Base-by-base conservation (phyloP, 1,140 invertebrate genomes). In the Scaptomyza graminum region DNA sequence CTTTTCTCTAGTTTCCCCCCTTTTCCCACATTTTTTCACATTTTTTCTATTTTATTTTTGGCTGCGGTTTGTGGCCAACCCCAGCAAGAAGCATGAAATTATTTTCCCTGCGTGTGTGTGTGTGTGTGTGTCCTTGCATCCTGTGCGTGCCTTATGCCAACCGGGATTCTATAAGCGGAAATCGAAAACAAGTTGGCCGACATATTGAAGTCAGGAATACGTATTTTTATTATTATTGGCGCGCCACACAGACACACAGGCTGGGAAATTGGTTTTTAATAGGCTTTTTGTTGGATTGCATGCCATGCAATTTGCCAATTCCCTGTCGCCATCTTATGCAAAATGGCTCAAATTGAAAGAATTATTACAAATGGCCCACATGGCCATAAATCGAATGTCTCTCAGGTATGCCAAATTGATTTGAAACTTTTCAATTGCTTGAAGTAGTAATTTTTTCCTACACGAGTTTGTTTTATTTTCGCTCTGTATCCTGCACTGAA, bases 231-330 rank as follows among this genome's bases (percentile, higher is more conserved):
- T 13, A 18, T 18, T 41, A 13, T 18, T 18, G 34, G 22, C 31
- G 31, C 7, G 31, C 7, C 31, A 34, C 7, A 55, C 8, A 34
- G 3, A 31, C 31, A 55, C 4, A 46, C 44, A 39, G 18, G 55
- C 47, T 44, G 62, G 66, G 66, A 74, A 74, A 74, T 74, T 74
- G 71, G 18, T 74, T 69, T 69, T 74, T 74, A 74, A 74, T 59
- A 57, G 57, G 47, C 59, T 74, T 57, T 63, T 54, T 63, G 52
- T 56, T 22, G 57, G 18, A 39, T 57, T 49, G 18, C 18, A 22
- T 22, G 25, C 68, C 56, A 34, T 28, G 56, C 65, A 55, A 68
- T 69, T 73, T 68, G 55, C 43, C 63, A 60, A 31, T 25, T 67
- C 55, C 69, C 55, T n/a, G 25, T 9, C 22, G 69, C 12, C 41